These are phyloP conservation scores for Chlorocebus sabaeus DNA, from an alignment of 2,113 vertebrate species.

Conservation along the genomic window DNA sequence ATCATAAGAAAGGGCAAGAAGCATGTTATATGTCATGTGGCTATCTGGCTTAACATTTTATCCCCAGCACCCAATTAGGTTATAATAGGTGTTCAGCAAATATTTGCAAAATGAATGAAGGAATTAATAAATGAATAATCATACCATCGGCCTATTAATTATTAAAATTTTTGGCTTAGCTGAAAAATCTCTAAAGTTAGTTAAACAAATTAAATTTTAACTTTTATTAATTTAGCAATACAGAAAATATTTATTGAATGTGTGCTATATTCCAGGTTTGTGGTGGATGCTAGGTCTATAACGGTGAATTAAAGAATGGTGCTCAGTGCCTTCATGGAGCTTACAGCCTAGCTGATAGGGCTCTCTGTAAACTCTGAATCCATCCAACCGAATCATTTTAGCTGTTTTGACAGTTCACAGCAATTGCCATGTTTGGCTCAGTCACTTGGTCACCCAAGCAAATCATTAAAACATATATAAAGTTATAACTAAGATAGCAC, in stretches of 20 bases:
- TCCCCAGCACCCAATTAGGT: not conserved
- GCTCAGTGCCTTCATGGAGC: fast-evolving
- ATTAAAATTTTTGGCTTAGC: not conserved
- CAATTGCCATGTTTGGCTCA: not conserved
- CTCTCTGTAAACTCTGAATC: not conserved
- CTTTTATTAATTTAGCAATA: not conserved
- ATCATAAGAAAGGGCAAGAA: not conserved
- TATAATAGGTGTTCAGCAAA: not conserved
- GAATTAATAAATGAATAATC: not conserved
- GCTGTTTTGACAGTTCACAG: not conserved
- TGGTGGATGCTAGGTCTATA: not conserved
- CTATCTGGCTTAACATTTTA: not conserved
- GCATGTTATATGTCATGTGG: not conserved
- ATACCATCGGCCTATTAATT: not conserved
- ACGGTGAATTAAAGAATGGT: not conserved
- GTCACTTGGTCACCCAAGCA: not conserved
- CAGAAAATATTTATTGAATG: not conserved
- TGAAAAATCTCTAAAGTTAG: not conserved
- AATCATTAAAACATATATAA: not conserved
- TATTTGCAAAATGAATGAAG: not conserved
- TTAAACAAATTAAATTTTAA: not conserved
- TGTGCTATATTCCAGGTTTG: not conserved
- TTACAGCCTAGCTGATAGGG: not conserved
- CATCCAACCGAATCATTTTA: not conserved
- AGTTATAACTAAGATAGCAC: not conserved